Base-by-base conservation (phyloP, 1,140 invertebrate genomes). In the Hypsibius dujardini region DNA sequence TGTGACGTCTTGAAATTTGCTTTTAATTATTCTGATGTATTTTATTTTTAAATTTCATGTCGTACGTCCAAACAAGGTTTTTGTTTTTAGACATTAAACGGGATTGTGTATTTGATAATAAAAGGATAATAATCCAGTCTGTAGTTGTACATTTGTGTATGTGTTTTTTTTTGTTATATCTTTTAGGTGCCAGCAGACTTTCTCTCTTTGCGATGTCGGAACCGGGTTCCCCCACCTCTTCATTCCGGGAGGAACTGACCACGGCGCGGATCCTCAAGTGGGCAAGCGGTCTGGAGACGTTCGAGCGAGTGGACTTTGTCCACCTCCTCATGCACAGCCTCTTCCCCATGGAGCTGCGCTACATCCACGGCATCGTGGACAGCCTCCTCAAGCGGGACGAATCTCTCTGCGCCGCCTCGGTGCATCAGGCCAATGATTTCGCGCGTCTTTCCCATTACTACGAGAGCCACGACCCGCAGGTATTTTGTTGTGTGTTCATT, bases 241-340 rank as follows among this genome's bases (percentile, higher is more conserved):
- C 42, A 3, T 67, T 67, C 62, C 62, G 42, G 7, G 7, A 67
- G 3, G 42, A 67, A 42, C 42, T 3, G 3, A 14, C 62, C 3
- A 42, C 62, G 42, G 12, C 62, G 3, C 12, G 45, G 42, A 42
- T 67, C 3, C 45, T 67, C 12, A 42, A 12, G 3, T 67, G 62
- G 62, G 62, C 62, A 7, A 12, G 62, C 3, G 62, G 62, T 67
- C 45, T 67, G 62, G 62, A 67, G 42, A 67, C 62, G 45, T 67
- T 67, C 62, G 62, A 67, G 42, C 62, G 62, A 3, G 45, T 67
- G 62, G 62, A 67, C 45, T 67, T 67, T 42, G 62, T 67, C 62
- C 45, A 67, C 62, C 62, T 7, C 3, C 45, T 67, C 12, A 67
- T 67, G 7, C 62, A 67, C 42, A 14, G 7, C 7, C 42, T 67